Evolutionary conservation across 2,797 vertebrate species (phyloP).

Genomic region (Arrhamphus sclerolepis): DNA sequence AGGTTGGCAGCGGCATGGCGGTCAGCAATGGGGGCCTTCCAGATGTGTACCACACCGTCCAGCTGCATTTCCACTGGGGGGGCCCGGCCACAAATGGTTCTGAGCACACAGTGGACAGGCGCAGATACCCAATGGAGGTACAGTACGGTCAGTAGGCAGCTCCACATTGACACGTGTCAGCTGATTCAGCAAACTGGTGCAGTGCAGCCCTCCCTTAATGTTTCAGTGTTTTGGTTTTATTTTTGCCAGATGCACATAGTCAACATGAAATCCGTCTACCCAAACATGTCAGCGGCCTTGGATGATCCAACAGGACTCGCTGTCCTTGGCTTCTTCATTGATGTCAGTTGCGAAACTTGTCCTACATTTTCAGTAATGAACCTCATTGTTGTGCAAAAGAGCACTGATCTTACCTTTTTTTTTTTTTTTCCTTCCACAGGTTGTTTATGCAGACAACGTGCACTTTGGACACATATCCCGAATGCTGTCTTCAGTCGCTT

Average conservation of each 20-base stretch:
- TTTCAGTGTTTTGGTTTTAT: slow-evolving; percentile 7
- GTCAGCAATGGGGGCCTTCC: slow-evolving; percentile 85
- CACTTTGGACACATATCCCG: slow-evolving; percentile 83
- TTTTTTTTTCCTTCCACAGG: too few species aligned
- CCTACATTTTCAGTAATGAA: neutral
- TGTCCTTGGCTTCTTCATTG: slow-evolving; percentile 85
- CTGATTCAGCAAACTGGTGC: neutral
- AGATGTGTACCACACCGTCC: slow-evolving; percentile 77
- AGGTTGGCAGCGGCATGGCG: slow-evolving; percentile 74
- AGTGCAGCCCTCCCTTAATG: slow-evolving; percentile 14
- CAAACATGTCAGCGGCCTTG: slow-evolving; percentile 76
- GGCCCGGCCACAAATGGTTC: slow-evolving; percentile 77
- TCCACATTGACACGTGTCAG: slow-evolving; percentile 14
- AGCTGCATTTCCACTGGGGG: slow-evolving; percentile 92
- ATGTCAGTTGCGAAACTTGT: slow-evolving; percentile 65
- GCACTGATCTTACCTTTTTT: neutral
- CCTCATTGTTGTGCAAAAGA: neutral
- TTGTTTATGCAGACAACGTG: slow-evolving; percentile 81
- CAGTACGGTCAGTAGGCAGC: slow-evolving; percentile 63
- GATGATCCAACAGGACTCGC: slow-evolving; percentile 83
- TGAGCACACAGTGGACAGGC: slow-evolving; percentile 84
- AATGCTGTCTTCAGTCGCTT: slow-evolving; percentile 79
- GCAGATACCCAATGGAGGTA: slow-evolving; percentile 87
- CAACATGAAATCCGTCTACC: slow-evolving; percentile 84
- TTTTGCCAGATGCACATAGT: slow-evolving; percentile 84